Evolutionary conservation across 2,113 vertebrate genomes (phyloP).

Genomic region (Gallinago jamesoni): DNA sequence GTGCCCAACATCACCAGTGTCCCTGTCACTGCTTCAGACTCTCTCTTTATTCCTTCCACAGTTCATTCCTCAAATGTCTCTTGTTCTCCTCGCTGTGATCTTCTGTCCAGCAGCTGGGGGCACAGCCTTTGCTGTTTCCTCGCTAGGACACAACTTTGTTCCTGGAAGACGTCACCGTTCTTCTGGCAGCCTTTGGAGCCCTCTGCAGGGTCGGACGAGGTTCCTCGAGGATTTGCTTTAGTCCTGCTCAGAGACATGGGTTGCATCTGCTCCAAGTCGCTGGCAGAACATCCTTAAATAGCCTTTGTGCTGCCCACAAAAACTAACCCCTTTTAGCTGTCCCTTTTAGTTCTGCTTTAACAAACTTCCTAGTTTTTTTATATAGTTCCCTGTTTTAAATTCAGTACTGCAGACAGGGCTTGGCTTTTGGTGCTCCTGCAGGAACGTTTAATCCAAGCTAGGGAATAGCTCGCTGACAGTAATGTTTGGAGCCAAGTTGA

Average conservation of each 20-base stretch:
- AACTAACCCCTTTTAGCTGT: background rate
- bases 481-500: background rate
- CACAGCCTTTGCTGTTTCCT: background rate
- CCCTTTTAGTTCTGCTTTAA: slow-evolving; percentile 30
- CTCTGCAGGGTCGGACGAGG: background rate
- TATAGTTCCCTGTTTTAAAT: slow-evolving; percentile 27
- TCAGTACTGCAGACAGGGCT: background rate
- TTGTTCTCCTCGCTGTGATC: background rate
- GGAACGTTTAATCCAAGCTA: background rate
- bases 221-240: background rate
- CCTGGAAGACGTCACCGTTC: background rate
- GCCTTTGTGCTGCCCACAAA: slow-evolving; percentile 19
- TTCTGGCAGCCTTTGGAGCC: background rate
- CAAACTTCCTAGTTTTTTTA: slow-evolving; percentile 9
- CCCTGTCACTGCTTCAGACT: background rate
- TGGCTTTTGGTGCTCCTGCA: slow-evolving; percentile 7
- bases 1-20: fast-evolving
- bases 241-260: background rate
- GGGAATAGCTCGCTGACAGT: background rate
- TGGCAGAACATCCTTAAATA: background rate
- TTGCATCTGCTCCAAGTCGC: background rate
- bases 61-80: background rate
- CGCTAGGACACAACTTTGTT: background rate
- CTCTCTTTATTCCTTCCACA: background rate
- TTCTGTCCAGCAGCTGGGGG: background rate